Evolutionary conservation across 2,113 vertebrate species (phyloP), one percentile per base, ranked within the genome.

Genomic region (Caranx melampygus): DNA sequence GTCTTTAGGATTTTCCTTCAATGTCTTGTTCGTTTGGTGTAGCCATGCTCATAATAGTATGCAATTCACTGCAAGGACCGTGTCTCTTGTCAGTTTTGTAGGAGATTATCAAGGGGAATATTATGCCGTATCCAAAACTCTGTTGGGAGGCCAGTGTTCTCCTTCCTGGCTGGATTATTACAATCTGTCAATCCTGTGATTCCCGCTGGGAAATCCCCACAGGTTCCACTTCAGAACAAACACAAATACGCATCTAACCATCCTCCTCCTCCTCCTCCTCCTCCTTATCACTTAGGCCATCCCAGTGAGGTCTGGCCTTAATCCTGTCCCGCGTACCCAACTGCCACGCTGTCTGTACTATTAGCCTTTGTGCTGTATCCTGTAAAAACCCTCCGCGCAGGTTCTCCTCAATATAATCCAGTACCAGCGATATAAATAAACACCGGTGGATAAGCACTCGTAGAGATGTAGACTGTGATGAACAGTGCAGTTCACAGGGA

Each of bases 161-260:
- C 37, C 79, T 88, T 76, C 78, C 75, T 87, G 62, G 54, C 51
- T 87, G 89, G 91, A 93, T 92, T 94, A 90, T 87, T 89, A 75
- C 84, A 93, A 88, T 92, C 89, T 67, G 33, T 87, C 87, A 91
- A 85, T 91, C 84, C 85, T 81, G 74, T 68, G 65, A 70, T 90
- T 89, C 82, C 87, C 64, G 70, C 87, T 86, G 89, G 80, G 91
- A 92, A 92, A 83, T 51, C 85, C 87, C 86, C 78, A 65, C 75
- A 74, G 85, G 72, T 79, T 90, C 81, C 78, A 83, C 86, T 87
- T 70, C 68, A 88, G 87, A 68, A 82, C 81, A 82, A 79, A 84
- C 60, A 77, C 78, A 84, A 89, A 87, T 73, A 72, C 52, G 20
- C 68, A 81, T 87, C 77, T 87, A 82, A 63, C 84, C 68, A 81